phyloP scores from a whole-genome alignment of 2,888 invertebrate species.

The Parthenolecanium corni region DNA sequence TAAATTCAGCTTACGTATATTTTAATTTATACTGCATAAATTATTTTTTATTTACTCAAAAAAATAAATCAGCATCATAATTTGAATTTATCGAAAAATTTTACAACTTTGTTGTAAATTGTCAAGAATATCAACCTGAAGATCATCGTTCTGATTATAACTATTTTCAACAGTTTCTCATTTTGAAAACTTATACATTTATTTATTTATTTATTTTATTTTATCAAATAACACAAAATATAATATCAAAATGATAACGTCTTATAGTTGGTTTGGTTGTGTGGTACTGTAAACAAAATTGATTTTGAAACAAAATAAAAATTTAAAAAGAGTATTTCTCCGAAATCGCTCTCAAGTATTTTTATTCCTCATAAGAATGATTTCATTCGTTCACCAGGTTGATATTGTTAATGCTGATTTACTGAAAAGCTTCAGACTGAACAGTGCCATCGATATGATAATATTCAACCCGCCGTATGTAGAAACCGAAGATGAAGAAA shows the following conservation, averaged over 20 bases:
- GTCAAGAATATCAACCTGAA: slow-evolving; percentile 32
- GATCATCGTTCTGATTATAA: background rate
- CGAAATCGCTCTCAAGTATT: background rate
- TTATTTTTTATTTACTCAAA: too few relatives aligned
- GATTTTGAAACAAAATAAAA: background rate
- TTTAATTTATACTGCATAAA: too few relatives aligned
- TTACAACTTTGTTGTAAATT: slow-evolving; percentile 38
- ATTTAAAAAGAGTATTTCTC: background rate
- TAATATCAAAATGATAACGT: too few relatives aligned
- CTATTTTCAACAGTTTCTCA: background rate
- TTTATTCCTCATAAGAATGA: background rate
- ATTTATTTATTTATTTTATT: too few relatives aligned
- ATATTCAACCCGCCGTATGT: slow-evolving; percentile 99
- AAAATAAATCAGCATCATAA: too few relatives aligned
- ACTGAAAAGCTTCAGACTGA: slow-evolving; percentile 44
- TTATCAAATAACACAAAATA: too few relatives aligned
- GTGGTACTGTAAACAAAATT: too few relatives aligned
- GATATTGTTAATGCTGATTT: slow-evolving; percentile 58
- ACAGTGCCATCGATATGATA: slow-evolving; percentile 63
- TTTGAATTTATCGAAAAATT: too few relatives aligned
- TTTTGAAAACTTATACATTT: too few relatives aligned
- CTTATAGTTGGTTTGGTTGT: too few relatives aligned
- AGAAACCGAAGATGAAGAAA: slow-evolving; percentile 66
- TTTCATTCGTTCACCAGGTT: slow-evolving; percentile 37
- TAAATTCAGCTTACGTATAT: too few relatives aligned